phyloP scores from a whole-genome alignment of 2,797 vertebrate species.

The Leptoclinus maculatus region DNA sequence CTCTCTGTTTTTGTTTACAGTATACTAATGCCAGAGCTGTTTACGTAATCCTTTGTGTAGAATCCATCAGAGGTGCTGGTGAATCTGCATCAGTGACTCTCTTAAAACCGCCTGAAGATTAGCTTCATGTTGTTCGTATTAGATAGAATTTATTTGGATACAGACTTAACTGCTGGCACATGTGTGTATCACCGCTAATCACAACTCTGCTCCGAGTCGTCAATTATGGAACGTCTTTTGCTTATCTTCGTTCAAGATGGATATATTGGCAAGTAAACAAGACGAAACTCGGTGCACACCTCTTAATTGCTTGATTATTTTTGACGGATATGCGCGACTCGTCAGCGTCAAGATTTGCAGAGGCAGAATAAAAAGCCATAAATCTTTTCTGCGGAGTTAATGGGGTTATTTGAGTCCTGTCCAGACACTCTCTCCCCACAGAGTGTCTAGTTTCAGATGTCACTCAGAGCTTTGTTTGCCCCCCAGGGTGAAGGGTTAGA shows the following conservation, averaged over 20 bases:
- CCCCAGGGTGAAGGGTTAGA: constrained; percentile 84
- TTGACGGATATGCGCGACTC: constrained; percentile 64
- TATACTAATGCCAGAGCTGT: constrained; percentile 57
- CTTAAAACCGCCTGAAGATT: constrained; percentile 42
- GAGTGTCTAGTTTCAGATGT: constrained; percentile 85
- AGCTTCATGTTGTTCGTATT: constrained; percentile 60
- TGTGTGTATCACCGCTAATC: constrained; percentile 57
- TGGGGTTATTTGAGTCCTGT: constrained; percentile 84
- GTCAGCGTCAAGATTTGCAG: constrained; percentile 58
- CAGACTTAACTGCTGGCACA: constrained; percentile 56
- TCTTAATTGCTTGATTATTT: constrained; percentile 73
- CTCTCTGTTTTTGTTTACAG: constrained; percentile 81
- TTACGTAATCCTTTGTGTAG: constrained; percentile 55
- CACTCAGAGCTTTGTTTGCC: constrained; percentile 86
- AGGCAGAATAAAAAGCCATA: constrained; percentile 72
- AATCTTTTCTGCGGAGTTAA: constrained; percentile 82
- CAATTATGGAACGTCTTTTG: constrained; percentile 59
- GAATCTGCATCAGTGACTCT: constrained; percentile 58
- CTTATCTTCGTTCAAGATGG: constrained; percentile 61
- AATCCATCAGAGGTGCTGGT: constrained; percentile 47
- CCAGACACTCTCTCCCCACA: constrained; percentile 83
- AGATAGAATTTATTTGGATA: constrained; percentile 57
- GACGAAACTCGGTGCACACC: constrained; percentile 69
- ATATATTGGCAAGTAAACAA: constrained; percentile 70
- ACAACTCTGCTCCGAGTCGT: constrained; percentile 57